Base-by-base conservation (phyloP, 2,888 invertebrate genomes). In the Autographa pulchrina region DNA sequence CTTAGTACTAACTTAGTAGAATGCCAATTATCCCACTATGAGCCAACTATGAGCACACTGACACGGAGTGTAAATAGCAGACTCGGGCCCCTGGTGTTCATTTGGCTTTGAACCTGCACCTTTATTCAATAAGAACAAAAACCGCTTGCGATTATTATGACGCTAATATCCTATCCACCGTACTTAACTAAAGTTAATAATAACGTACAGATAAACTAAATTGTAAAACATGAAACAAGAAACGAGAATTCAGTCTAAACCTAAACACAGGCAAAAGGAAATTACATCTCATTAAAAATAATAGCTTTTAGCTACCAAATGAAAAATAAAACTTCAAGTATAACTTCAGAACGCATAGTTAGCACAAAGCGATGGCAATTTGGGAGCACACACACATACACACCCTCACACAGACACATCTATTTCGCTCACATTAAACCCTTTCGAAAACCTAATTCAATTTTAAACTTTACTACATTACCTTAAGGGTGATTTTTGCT, bases 391-490 rank as follows among this genome's bases (percentile, higher is more conserved):
- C 67, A 68, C 52, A 59, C 20, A 59, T n/a, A 65, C 18, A 71
- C 60, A 62, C 59, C 65, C 25, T 25, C 25, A 25, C 25, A 25
- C 25, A 25, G 25, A 25, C 25, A 25, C 25, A 25, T 25, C 25
- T 25, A 25, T 65, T 67, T 52, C 74, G 73, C 60, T 13, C 41
- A 52, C 64, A 69, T 65, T 64, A 65, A 80, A 77, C 70, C 76
- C 72, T 77, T 77, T 68, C 58, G 4, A 75, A 8, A 0, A 7
- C 48, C 54, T 67, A 68, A 86, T 74, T 65, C 74, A 62, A 89
- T 72, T 85, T 78, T 82, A 72, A 78, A 86, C 88, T 82, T 81
- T 85, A 80, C 52, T n/a, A 4, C 56, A 35, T 32, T 2, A 1
- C 9, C 6, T 58, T 81, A 81, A 62, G 32, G 5, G 18, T 74